These are phyloP conservation scores for Eupithecia centaureata DNA, from an alignment of 2,888 invertebrate genomes.

Conservation along the genomic window DNA sequence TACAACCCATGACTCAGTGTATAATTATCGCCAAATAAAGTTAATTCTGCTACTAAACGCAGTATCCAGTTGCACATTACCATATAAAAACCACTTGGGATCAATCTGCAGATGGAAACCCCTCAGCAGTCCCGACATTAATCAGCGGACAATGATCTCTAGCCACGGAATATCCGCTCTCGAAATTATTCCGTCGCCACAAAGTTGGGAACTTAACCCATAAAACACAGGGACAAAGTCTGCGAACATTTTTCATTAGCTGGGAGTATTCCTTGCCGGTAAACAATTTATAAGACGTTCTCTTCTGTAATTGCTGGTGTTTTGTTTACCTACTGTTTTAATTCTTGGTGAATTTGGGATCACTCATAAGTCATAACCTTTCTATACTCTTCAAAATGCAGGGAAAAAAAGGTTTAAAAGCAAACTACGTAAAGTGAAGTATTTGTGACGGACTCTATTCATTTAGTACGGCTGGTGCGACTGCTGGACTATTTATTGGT, in stretches of 20 bases:
- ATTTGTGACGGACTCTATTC: background rate
- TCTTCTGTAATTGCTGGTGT: constrained; percentile 58
- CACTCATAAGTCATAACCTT: background rate
- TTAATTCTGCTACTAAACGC: background rate
- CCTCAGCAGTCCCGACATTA: constrained; percentile 56
- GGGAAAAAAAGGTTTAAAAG: no score
- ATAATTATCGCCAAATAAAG: background rate
- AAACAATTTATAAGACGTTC: constrained; percentile 75
- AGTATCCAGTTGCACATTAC: background rate
- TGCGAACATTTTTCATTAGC: constrained; percentile 78
- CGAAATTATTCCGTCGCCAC: constrained; percentile 75
- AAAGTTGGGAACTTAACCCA: constrained; percentile 61
- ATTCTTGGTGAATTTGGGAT: background rate
- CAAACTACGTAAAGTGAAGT: no score
- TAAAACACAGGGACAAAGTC: constrained; percentile 76
- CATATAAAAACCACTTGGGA: background rate
- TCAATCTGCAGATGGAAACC: background rate
- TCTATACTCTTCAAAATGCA: background rate
- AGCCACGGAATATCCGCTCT: constrained; percentile 72
- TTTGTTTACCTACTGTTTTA: constrained; percentile 1
- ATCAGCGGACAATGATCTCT: constrained; percentile 77
- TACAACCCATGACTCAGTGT: background rate
- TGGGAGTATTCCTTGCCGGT: constrained; percentile 51
- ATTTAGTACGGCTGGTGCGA: no score
- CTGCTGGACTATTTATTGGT: no score